Percentiles rank a stretch among this genome's conserved stretches.
Evolutionary conservation across 2,797 vertebrate genomes (phyloP).

Genomic region (Sciaenops ocellatus): DNA sequence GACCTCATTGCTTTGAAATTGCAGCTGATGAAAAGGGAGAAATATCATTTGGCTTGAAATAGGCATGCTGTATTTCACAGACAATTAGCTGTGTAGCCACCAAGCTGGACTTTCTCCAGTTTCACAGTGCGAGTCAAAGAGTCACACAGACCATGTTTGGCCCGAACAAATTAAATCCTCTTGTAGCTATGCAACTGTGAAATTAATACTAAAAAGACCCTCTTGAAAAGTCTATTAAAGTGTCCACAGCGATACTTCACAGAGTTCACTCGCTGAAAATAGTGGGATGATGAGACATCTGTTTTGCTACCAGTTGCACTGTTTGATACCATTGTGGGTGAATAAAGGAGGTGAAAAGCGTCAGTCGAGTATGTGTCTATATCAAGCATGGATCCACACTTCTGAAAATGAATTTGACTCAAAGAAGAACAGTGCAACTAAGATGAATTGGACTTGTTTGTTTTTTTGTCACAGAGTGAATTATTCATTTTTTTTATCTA

Average conservation of each 20-base stretch:
- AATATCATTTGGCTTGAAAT: slow-evolving; percentile 69
- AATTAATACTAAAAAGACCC: slow-evolving; percentile 81
- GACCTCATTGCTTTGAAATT: slow-evolving; percentile 63
- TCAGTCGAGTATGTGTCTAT: neutral
- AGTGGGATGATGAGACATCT: slow-evolving; percentile 26
- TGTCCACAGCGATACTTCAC: slow-evolving; percentile 67
- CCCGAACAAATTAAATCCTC: slow-evolving; percentile 80
- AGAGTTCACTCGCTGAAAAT: slow-evolving; percentile 53
- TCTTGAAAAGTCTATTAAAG: slow-evolving; percentile 75
- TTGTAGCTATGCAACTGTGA: slow-evolving; percentile 83
- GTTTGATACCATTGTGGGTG: neutral
- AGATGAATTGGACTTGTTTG: too few species aligned
- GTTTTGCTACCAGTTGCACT: slow-evolving; percentile 29
- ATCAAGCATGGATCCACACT: too few species aligned
- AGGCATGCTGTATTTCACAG: slow-evolving; percentile 76
- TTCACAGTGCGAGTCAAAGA: slow-evolving; percentile 70
- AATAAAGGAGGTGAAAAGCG: neutral
- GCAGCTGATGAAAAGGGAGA: slow-evolving; percentile 71
- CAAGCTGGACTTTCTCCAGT: slow-evolving; percentile 71
- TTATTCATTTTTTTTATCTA: too few species aligned
- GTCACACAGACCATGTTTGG: slow-evolving; percentile 71
- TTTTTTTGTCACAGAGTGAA: too few species aligned
- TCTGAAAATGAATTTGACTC: too few species aligned
- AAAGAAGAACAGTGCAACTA: too few species aligned
- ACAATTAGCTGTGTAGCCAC: slow-evolving; percentile 76